Evolutionary conservation across 2,888 invertebrate species (phyloP), one percentile per base, ranked within the genome.

Genomic region (Fabriciana adippe): DNA sequence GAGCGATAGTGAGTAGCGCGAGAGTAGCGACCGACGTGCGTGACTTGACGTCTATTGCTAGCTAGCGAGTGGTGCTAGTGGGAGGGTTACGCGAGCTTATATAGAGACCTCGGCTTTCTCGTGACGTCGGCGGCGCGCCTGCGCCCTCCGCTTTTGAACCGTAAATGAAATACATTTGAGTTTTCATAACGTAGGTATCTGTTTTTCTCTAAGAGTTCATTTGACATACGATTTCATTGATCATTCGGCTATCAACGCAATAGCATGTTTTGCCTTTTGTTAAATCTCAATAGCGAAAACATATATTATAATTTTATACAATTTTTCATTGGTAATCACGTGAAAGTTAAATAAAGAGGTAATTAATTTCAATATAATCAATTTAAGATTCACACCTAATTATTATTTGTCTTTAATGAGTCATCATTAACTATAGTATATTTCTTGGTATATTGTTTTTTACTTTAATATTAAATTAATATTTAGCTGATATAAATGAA

Each of bases 31-130:
- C 82, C 80, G 79, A 78, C 81, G 83, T 81, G 77, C 82, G 87
- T 81, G 79, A 74, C 76, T 78, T 74, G 72, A 77, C 84, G 84
- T 84, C 78, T 83, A 82, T 82, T 82, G 84, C 86, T 83, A 81
- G 86, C 81, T 78, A 82, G 85, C 89, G 87, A 89, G 77, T 92
- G 86, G 78, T 88, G 83, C 73, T 72, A 80, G 87, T 83, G 90
- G 92, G 87, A 89, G 90, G 90, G 86, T 78, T 83, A 79, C 66
- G 72, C 71, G 70, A 79, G 80, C 79, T 87, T 92, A 77, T 92
- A 92, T 92, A 92, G 85, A 86, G 90, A 82, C 89, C 89, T 88
- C 90, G 89, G 85, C 82, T 86, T 87, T 86, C 83, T 79, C 76
- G 83, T 91, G 91, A 92, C 92, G 91, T 91, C 71, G 81, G 75